Conservation (phyloP, 2,797 vertebrate species). For the Enteromius argenteus region DNA sequence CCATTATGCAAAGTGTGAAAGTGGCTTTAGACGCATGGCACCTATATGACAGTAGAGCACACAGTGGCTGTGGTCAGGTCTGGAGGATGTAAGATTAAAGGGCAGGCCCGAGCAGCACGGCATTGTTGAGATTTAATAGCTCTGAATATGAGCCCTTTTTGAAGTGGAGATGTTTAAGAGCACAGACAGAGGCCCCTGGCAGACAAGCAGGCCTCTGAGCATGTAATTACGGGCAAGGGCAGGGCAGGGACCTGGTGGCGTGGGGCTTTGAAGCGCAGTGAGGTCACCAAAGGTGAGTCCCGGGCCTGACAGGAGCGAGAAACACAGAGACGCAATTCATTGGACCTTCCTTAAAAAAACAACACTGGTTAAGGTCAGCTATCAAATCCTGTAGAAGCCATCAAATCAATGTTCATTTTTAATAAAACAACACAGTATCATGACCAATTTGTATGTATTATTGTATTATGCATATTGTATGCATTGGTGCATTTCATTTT, state of each 20-base stretch:
- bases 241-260: constrained; percentile 45
- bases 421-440: not conserved
- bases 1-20: constrained; percentile 3
- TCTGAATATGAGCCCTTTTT: constrained; percentile 56
- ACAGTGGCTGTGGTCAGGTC: constrained; percentile 31
- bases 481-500: not conserved
- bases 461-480: no score
- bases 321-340: constrained; percentile 54
- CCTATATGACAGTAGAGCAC: not conserved
- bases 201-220: constrained; percentile 53
- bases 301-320: constrained; percentile 49
- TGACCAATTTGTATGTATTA: no score
- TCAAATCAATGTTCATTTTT: constrained; percentile 21
- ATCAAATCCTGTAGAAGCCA: constrained; percentile 9
- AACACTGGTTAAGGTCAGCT: not conserved
- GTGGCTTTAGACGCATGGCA: not conserved
- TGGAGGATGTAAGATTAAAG: constrained; percentile 48
- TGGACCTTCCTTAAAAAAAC: constrained; percentile 20
- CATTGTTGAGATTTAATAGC: constrained; percentile 58
- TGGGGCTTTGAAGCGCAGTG: constrained; percentile 55
- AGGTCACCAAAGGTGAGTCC: constrained; percentile 55
- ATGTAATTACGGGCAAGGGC: constrained; percentile 57
- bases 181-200: constrained; percentile 40
- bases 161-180: constrained; percentile 52
- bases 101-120: constrained; percentile 3